Percentiles rank a stretch among this genome's conserved stretches.
Evolutionary conservation across 1,140 invertebrate genomes (phyloP).

Genomic region (Artemia franciscana): DNA sequence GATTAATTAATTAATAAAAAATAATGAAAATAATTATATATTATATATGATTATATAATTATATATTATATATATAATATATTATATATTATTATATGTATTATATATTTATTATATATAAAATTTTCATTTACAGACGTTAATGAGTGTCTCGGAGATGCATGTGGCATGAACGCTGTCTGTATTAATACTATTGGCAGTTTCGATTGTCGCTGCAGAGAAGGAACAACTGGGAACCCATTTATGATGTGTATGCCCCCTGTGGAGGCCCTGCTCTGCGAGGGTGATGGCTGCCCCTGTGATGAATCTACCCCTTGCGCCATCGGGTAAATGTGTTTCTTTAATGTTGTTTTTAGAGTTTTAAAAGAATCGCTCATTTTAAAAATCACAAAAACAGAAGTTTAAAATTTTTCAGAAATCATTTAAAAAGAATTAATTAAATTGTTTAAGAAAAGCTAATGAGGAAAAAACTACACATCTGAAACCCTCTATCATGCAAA

Average conservation of each 20-base stretch:
- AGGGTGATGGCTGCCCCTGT: conserved; percentile 31
- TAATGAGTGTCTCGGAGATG: conserved; percentile 52
- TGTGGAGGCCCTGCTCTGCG: conserved; percentile 29
- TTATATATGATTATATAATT: too few relatives aligned
- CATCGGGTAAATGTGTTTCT: conserved; percentile 27
- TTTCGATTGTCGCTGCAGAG: conserved; percentile 62
- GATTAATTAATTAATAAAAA: too few relatives aligned
- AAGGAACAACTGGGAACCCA: conserved; percentile 57
- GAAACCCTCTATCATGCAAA: too few relatives aligned
- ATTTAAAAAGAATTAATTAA: too few relatives aligned
- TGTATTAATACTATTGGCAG: conserved; percentile 68
- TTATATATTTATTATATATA: too few relatives aligned
- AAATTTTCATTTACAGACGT: conserved; percentile 29
- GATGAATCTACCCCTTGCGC: conserved; percentile 41
- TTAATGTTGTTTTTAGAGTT: conserved; percentile 1
- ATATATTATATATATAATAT: background rate
- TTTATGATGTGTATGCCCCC: conserved; percentile 38
- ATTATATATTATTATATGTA: conserved; percentile 3
- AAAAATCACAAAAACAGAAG: too few relatives aligned
- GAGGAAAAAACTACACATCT: too few relatives aligned
- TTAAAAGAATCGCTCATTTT: too few relatives aligned
- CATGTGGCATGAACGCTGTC: conserved; percentile 58
- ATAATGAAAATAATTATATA: too few relatives aligned
- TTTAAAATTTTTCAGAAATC: too few relatives aligned
- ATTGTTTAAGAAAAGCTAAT: too few relatives aligned